Percentiles rank a stretch among this genome's conserved stretches.
Evolutionary conservation across 2,113 vertebrate species (phyloP).

Genomic region (Prietella phreatophila): DNA sequence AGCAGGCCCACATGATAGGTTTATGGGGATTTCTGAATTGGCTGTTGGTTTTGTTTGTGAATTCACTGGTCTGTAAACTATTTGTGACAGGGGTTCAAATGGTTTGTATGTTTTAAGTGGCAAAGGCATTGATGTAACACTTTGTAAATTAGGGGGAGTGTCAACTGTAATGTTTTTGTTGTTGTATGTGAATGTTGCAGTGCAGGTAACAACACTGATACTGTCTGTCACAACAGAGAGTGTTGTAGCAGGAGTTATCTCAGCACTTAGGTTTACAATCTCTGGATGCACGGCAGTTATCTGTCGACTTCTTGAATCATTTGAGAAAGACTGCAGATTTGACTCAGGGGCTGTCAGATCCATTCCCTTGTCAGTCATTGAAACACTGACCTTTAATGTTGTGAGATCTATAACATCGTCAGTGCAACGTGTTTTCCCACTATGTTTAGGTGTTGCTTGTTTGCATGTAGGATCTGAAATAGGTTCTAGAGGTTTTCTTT

Average conservation of each 20-base stretch:
- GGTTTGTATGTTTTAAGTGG: conserved; percentile 84
- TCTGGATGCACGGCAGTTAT: conserved; percentile 87
- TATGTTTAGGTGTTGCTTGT: conserved; percentile 75
- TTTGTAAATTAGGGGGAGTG: conserved; percentile 79
- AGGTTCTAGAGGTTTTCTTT: conserved; percentile 70
- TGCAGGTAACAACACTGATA: conserved; percentile 79
- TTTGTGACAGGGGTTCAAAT: conserved; percentile 78
- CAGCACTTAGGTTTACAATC: conserved; percentile 88
- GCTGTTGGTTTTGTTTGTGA: conserved; percentile 63
- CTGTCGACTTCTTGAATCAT: conserved; percentile 75
- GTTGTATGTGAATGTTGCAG: conserved; percentile 77
- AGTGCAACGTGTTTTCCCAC: conserved; percentile 75
- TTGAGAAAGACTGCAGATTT: conserved; percentile 73
- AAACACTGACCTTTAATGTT: conserved; percentile 80
- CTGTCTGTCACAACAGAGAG: conserved; percentile 76
- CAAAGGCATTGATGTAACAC: conserved; percentile 75
- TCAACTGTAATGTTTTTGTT: conserved; percentile 71
- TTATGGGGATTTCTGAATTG: conserved; percentile 84
- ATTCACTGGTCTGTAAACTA: conserved; percentile 72
- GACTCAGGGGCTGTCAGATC: conserved; percentile 78
- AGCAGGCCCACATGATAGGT: conserved; percentile 82
- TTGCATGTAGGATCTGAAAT: conserved; percentile 63
- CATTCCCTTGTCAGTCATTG: conserved; percentile 79
- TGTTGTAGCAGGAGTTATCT: conserved; percentile 72
- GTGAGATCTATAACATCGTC: conserved; percentile 89